Percentiles rank a stretch among this genome's conserved stretches.
phyloP scores from a whole-genome alignment of 2,797 vertebrate genomes.

The Hippopotamyrus pictus region DNA sequence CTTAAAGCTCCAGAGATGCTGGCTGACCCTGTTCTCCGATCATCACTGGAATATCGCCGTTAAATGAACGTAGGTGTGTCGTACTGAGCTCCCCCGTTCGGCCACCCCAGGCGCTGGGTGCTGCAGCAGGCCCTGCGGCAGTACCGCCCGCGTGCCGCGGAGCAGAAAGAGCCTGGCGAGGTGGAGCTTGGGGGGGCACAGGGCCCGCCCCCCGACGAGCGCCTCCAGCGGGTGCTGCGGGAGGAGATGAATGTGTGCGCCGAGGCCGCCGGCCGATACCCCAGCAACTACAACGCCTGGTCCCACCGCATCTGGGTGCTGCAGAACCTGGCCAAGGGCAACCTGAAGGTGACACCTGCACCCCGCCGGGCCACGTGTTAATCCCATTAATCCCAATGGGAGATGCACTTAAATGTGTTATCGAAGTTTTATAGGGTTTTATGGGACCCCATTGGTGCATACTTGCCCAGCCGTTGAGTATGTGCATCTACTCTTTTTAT shows the following conservation, averaged over 20 bases:
- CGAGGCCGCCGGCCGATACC: slow-evolving; percentile 86
- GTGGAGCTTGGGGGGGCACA: slow-evolving; percentile 42
- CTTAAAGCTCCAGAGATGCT: neutral
- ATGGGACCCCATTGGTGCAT: neutral
- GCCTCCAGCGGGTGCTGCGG: slow-evolving; percentile 65
- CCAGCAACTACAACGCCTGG: slow-evolving; percentile 99
- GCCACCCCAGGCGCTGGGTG: slow-evolving; percentile 79
- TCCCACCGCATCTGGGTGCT: slow-evolving; percentile 97
- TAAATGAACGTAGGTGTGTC: neutral
- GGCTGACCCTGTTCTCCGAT: neutral
- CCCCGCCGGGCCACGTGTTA: neutral
- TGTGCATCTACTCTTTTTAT: neutral
- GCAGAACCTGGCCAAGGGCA: slow-evolving; percentile 80
- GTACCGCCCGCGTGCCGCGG: slow-evolving; percentile 50
- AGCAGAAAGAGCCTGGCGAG: slow-evolving; percentile 62
- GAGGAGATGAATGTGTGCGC: slow-evolving; percentile 89
- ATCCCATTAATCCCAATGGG: neutral
- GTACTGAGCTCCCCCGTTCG: neutral
- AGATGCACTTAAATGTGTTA: neutral
- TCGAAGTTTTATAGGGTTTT: neutral
- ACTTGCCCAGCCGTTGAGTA: neutral
- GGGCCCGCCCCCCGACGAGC: slow-evolving; percentile 50
- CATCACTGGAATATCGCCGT: neutral
- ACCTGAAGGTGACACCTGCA: slow-evolving; percentile 69
- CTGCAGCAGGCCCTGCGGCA: slow-evolving; percentile 77